Evolutionary conservation across 2,888 invertebrate genomes (phyloP), one percentile per base, ranked within the genome.

Genomic region (Teleogryllus oceanicus): DNA sequence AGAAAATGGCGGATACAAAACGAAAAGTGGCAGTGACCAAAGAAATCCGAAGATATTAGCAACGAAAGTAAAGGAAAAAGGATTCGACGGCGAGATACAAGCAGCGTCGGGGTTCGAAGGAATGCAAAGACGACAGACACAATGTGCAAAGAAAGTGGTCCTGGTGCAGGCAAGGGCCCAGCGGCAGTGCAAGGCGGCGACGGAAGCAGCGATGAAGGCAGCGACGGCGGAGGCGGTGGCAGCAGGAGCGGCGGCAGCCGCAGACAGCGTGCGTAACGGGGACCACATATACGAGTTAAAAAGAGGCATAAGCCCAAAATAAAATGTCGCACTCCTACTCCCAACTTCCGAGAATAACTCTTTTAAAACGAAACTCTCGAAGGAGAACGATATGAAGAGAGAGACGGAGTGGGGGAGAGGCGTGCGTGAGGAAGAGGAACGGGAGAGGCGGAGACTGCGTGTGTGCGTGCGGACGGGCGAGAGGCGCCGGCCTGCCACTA

Each of bases 341-440:
- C 62, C 16, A 62, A 62, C 62, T 62, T 62, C 62, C 62, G 62
- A 62, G 62, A 62, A 62, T 62, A 62, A 62, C 62, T 62, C 62
- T 62, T 62, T 62, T 62, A 62, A 62, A 62, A 62, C 62, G 62
- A 62, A 62, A 62, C 62, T 62, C 62, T 62, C 62, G 62, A 62
- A 62, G 62, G 62, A 62, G 62, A 62, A 62, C 62, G 62, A 62
- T 62, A n/a, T 62, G 62, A 62, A 62, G 37, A 37, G 37, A 37
- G 37, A 37, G 37, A 37, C 37, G 37, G 37, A 37, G 37, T 8
- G 37, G 37, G 37, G 37, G 37, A 37, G 37, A 5, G 1, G 37
- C 37, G 8, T 8, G 37, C 37, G 37, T 8, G 37, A 37, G 37
- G 37, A 37, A 37, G 37, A 37, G 37, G 37, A 37, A 37, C 37